Conservation (phyloP, 2,797 vertebrate genomes). For the Taeniopygia guttata region DNA sequence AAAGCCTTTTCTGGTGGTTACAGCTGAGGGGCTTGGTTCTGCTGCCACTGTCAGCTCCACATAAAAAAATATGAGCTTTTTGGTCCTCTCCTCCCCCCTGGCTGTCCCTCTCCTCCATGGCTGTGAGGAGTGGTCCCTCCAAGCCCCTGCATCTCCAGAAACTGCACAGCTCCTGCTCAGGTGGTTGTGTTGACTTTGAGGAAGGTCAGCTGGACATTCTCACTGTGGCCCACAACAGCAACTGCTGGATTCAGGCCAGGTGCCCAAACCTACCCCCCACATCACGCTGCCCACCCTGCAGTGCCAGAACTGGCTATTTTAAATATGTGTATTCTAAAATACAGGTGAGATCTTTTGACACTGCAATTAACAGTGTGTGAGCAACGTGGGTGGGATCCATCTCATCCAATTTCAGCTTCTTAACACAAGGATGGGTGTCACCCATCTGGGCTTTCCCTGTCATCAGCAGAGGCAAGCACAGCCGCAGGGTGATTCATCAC, state of each 20-base stretch:
- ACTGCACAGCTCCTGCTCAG: accelerated
- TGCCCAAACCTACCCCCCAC: background rate
- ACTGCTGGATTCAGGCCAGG: background rate
- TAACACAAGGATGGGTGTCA: background rate
- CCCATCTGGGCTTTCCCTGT: background rate
- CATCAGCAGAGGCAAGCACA: background rate
- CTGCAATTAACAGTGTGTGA: background rate
- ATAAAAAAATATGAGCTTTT: accelerated
- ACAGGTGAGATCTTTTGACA: background rate
- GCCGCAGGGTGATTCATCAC: conserved; percentile 11
- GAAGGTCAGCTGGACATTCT: background rate
- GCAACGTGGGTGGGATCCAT: conserved; percentile 33
- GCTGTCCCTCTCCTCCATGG: accelerated
- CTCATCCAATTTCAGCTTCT: background rate
- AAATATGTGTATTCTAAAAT: accelerated
- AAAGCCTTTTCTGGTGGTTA: background rate
- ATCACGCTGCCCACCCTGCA: background rate
- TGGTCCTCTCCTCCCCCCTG: background rate
- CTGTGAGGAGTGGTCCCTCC: background rate
- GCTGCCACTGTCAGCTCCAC: background rate
- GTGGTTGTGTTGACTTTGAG: background rate
- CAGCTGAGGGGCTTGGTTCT: background rate
- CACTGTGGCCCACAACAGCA: background rate
- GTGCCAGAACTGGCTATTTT: background rate
- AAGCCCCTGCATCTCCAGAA: background rate